Percentiles rank a stretch among this genome's conserved stretches.
These are phyloP conservation scores for Glossosoma conforme DNA, from an alignment of 1,140 invertebrate species.

Conservation along the genomic window DNA sequence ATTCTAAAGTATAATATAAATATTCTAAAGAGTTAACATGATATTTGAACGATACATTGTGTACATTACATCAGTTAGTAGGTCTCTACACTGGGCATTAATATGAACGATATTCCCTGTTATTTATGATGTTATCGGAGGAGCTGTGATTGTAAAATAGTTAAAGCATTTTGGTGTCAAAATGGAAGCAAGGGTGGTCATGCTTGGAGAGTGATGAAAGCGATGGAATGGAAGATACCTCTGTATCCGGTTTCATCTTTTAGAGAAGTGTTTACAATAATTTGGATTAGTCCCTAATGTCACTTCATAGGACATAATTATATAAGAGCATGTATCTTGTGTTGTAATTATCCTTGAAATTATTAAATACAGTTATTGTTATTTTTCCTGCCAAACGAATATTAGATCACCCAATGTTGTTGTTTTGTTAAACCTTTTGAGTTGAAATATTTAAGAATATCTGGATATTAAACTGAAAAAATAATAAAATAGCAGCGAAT, in stretches of 20 bases:
- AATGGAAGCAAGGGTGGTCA: slow-evolving; percentile 17
- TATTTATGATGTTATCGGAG: slow-evolving; percentile 14
- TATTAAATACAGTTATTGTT: slow-evolving; percentile 2
- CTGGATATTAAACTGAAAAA: slow-evolving; percentile 7
- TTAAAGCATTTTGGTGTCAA: slow-evolving; percentile 17
- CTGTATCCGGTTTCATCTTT: slow-evolving; percentile 20
- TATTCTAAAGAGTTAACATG: slow-evolving; percentile 30
- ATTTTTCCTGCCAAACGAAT: background rate
- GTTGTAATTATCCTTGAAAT: background rate
- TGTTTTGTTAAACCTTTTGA: slow-evolving; percentile 3
- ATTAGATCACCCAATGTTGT: slow-evolving; percentile 4
- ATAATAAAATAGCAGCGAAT: slow-evolving; percentile 3
- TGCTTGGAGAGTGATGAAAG: slow-evolving; percentile 17
- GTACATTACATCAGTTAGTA: slow-evolving; percentile 22
- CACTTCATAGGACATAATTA: slow-evolving; percentile 25
- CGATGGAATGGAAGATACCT: slow-evolving; percentile 9
- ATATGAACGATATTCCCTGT: slow-evolving; percentile 6
- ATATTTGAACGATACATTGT: slow-evolving; percentile 25
- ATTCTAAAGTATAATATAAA: slow-evolving; percentile 33
- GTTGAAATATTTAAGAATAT: slow-evolving; percentile 10
- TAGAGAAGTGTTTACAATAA: slow-evolving; percentile 30
- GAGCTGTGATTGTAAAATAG: slow-evolving; percentile 32
- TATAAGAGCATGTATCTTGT: slow-evolving; percentile 8
- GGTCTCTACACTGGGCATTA: slow-evolving; percentile 14
- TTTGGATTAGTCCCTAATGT: slow-evolving; percentile 29